Percentiles rank a stretch among this genome's conserved stretches.
phyloP scores from a whole-genome alignment of 1,140 invertebrate species.

The Macrotrachela quadricornifera region DNA sequence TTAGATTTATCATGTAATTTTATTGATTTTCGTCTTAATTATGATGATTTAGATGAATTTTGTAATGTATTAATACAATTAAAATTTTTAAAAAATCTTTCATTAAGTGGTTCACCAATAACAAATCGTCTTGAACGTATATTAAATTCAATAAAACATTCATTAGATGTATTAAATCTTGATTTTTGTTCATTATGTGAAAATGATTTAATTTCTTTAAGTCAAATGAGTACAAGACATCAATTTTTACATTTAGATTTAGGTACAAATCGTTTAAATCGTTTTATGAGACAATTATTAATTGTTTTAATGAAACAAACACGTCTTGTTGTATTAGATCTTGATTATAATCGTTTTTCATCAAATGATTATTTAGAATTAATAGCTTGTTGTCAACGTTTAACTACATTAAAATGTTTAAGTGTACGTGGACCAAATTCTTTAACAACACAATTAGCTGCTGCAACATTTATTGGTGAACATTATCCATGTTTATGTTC shows the following conservation, averaged over 20 bases:
- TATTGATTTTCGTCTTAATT: constrained; percentile 4
- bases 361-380: constrained; percentile 7
- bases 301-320: constrained; percentile 7
- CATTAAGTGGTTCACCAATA: constrained; percentile 4
- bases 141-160: not conserved
- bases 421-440: no score
- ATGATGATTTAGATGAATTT: not conserved
- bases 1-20: constrained; percentile 8
- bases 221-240: not conserved
- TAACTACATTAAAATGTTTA: not conserved
- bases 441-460: no score
- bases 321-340: constrained; percentile 2
- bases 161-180: constrained; percentile 1
- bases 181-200: constrained; percentile 3
- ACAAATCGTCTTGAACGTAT: not conserved
- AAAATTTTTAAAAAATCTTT: not conserved
- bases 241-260: constrained; percentile 2
- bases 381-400: not conserved
- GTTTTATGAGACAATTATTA: constrained; percentile 1
- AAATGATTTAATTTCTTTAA: constrained; percentile 1
- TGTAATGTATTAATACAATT: not conserved
- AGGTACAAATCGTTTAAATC: not conserved
- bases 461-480: no score
- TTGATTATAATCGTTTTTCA: constrained; percentile 4
- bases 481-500: no score